phyloP scores from a whole-genome alignment of 2,888 invertebrate genomes.

The Melinaea menophilus region DNA sequence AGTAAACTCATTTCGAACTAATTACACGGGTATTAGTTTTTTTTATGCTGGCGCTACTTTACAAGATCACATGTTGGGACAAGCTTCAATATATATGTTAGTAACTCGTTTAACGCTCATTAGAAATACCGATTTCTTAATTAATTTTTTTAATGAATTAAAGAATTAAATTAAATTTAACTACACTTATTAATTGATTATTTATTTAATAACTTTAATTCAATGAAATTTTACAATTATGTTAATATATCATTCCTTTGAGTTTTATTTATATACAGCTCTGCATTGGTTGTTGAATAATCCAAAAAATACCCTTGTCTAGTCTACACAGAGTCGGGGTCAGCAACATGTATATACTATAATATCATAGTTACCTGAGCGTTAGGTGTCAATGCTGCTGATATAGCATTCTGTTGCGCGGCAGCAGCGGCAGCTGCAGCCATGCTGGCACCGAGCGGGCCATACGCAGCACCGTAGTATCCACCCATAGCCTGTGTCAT shows the following conservation, averaged over 20 bases:
- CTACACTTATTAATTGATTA: too few relatives aligned
- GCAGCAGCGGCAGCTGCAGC: slow-evolving; percentile 86
- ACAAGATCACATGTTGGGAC: slow-evolving; percentile 15
- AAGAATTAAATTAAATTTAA: too few relatives aligned
- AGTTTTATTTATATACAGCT: too few relatives aligned
- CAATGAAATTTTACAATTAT: too few relatives aligned
- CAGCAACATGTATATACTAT: background rate
- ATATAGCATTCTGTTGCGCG: slow-evolving; percentile 83
- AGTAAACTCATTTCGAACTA: slow-evolving; percentile 36
- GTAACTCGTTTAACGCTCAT: background rate
- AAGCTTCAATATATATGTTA: background rate
- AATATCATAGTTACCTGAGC: slow-evolving; percentile 77
- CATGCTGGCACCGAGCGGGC: slow-evolving; percentile 84
- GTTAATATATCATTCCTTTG: too few relatives aligned
- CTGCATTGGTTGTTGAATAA: too few relatives aligned
- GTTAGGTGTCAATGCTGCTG: slow-evolving; percentile 82
- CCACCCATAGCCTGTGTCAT: slow-evolving; percentile 85
- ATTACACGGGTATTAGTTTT: slow-evolving; percentile 35
- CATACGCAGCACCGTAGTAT: slow-evolving; percentile 86
- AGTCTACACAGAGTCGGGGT: background rate
- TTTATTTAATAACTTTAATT: too few relatives aligned
- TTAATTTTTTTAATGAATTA: too few relatives aligned
- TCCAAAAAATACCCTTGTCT: too few relatives aligned
- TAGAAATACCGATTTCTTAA: too few relatives aligned
- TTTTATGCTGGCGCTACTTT: slow-evolving; percentile 20